Conservation (phyloP, 2,797 vertebrate species). For the Periparus ater region DNA sequence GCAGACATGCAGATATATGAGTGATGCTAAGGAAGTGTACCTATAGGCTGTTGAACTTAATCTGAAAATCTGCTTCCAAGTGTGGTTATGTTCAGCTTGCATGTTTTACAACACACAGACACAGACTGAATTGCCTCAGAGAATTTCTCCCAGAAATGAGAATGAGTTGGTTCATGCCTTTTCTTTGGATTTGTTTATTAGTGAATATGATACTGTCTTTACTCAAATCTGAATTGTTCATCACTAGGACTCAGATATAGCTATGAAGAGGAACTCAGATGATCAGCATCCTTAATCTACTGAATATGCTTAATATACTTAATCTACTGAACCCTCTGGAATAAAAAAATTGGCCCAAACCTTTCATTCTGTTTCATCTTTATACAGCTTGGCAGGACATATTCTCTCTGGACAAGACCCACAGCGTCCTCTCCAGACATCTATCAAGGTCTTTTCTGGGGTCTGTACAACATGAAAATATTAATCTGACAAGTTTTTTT, state of each 20-base stretch:
- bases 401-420: neutral
- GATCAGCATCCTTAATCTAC: neutral
- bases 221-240: neutral
- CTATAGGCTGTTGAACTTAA: neutral
- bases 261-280: neutral
- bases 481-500: neutral
- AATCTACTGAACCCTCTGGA: neutral
- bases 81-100: neutral
- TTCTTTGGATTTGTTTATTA: neutral
- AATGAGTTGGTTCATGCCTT: neutral
- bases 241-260: neutral
- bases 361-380: neutral
- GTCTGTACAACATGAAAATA: neutral
- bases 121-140: neutral
- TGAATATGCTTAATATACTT: neutral
- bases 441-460: neutral
- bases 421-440: neutral
- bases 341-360: neutral
- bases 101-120: neutral
- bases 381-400: neutral
- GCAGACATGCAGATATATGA: neutral
- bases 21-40: neutral
- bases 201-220: neutral
- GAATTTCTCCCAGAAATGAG: neutral
- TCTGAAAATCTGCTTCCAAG: neutral